A percentile compares a stretch with the other conserved stretches of the same genome.
Evolutionary conservation across 2,888 invertebrate genomes (phyloP).

Genomic region (Standfussiana lucernea): DNA sequence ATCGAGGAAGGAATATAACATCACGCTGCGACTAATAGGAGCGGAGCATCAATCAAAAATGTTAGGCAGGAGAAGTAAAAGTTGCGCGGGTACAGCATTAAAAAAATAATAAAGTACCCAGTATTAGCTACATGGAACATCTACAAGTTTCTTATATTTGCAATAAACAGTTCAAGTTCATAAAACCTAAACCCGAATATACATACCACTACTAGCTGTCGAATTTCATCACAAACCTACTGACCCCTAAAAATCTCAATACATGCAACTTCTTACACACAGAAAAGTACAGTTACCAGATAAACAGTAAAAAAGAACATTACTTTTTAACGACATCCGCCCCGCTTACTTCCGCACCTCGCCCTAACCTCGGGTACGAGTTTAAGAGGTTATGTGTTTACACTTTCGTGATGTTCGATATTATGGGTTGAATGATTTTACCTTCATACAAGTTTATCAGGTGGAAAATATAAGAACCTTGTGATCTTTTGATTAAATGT

Average conservation of each 20-base stretch:
- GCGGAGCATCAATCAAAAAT: no score
- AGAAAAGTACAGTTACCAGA: not conserved
- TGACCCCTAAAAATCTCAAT: not conserved
- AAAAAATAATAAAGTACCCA: no score
- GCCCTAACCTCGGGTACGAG: conserved; percentile 17
- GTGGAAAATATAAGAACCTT: conserved; percentile 34
- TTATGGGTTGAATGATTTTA: conserved; percentile 31
- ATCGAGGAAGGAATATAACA: no score
- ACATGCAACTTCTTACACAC: not conserved
- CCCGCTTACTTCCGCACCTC: conserved; percentile 42
- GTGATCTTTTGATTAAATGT: not conserved
- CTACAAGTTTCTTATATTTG: not conserved
- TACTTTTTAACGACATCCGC: conserved; percentile 50
- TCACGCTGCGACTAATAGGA: no score
- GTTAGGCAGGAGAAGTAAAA: no score
- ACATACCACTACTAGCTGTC: not conserved
- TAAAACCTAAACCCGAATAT: not conserved
- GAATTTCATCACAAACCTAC: not conserved
- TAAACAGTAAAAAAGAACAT: conserved; percentile 36
- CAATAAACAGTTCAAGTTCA: not conserved
- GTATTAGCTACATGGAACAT: not conserved
- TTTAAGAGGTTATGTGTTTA: conserved; percentile 56
- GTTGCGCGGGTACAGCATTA: no score
- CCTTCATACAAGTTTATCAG: conserved; percentile 46
- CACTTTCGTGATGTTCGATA: conserved; percentile 21